Evolutionary conservation across 1,140 invertebrate species (phyloP).

Genomic region (Lanistes nyassanus): DNA sequence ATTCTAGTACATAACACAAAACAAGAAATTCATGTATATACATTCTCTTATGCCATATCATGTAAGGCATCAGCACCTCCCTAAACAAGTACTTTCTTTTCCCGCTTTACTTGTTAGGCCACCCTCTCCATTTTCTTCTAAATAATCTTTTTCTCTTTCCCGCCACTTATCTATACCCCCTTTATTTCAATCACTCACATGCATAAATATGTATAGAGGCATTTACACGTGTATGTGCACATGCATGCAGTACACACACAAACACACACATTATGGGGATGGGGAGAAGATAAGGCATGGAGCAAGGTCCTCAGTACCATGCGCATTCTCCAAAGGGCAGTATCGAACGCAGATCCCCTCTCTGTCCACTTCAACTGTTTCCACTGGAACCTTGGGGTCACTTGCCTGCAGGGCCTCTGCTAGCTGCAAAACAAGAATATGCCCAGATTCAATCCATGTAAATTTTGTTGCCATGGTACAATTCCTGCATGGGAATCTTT

Average conservation of each 20-base stretch:
- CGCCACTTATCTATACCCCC: too few species aligned
- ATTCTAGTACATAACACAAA: too few species aligned
- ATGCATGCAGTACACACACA: not conserved
- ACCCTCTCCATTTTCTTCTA: too few species aligned
- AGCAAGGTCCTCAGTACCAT: constrained; percentile 53
- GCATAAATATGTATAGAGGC: not conserved
- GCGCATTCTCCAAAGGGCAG: constrained; percentile 80
- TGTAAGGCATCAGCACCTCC: too few species aligned
- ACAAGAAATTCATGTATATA: too few species aligned
- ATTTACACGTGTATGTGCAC: not conserved
- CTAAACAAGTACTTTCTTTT: too few species aligned
- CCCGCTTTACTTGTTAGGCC: too few species aligned
- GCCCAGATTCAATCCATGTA: not conserved
- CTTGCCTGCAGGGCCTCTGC: constrained; percentile 93
- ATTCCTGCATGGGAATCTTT: too few species aligned
- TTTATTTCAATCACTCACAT: too few species aligned
- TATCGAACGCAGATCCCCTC: constrained; percentile 85
- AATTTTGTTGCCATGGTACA: too few species aligned
- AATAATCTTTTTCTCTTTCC: too few species aligned
- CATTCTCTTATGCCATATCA: too few species aligned
- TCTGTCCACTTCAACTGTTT: constrained; percentile 83
- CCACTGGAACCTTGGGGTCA: constrained; percentile 78
- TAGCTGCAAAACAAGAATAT: constrained; percentile 70
- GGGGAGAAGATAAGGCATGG: not conserved
- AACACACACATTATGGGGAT: not conserved